Percentiles rank a stretch among this genome's conserved stretches.
Evolutionary conservation across 2,888 invertebrate species (phyloP).

Genomic region (Oligia latruncula): DNA sequence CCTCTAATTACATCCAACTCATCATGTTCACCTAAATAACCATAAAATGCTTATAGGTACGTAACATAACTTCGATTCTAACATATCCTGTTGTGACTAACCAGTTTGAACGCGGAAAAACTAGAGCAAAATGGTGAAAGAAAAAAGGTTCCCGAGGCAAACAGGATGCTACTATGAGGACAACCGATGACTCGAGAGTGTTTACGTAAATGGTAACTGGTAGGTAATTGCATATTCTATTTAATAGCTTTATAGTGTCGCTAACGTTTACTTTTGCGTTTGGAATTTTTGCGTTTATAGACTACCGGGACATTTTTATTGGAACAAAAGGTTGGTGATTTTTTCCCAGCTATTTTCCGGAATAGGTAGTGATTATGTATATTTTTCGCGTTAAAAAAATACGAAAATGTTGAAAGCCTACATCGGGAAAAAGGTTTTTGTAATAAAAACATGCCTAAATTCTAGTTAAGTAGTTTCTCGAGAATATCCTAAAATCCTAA

Average conservation of each 20-base stretch:
- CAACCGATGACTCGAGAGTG: slow-evolving; percentile 70
- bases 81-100: slow-evolving; percentile 70
- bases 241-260: slow-evolving; percentile 41
- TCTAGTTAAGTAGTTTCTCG: slow-evolving; percentile 25
- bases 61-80: slow-evolving; percentile 53
- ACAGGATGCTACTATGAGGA: slow-evolving; percentile 81
- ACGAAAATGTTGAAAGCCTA: slow-evolving; percentile 1
- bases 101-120: slow-evolving; percentile 77
- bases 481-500: slow-evolving; percentile 19
- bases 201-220: slow-evolving; percentile 74
- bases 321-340: neutral
- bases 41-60: slow-evolving; percentile 32
- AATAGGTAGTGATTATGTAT: neutral
- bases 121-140: slow-evolving; percentile 73
- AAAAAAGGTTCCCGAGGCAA: slow-evolving; percentile 80
- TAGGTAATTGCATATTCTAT: slow-evolving; percentile 55
- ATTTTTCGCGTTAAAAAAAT: slow-evolving; percentile 23
- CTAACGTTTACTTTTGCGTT: slow-evolving; percentile 51
- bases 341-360: neutral
- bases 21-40: slow-evolving; percentile 61
- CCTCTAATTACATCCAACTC: slow-evolving; percentile 42
- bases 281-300: slow-evolving; percentile 11
- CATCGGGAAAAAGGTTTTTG: slow-evolving; percentile 43
- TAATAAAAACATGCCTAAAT: slow-evolving; percentile 26
- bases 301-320: slow-evolving; percentile 4